Conservation (phyloP, 2,888 invertebrate species). For the Himalopsyche kuldschensis region DNA sequence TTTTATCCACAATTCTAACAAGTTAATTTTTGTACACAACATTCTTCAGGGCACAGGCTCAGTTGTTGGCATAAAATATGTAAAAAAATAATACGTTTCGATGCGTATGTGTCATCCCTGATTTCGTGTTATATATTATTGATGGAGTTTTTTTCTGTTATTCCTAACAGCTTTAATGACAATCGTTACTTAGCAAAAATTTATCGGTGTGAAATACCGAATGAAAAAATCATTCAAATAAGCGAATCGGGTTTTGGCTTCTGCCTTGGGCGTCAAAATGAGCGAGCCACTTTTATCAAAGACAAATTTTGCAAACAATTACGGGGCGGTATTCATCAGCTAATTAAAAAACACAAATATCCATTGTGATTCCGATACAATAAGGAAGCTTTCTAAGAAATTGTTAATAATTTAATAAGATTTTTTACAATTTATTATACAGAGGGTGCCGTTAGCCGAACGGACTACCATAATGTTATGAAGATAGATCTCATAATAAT, state of each 20-base stretch:
- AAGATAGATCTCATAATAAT: neutral
- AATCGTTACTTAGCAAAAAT: slow-evolving; percentile 40
- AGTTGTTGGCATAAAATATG: too few species aligned
- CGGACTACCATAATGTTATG: neutral
- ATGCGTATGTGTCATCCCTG: neutral
- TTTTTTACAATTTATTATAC: neutral
- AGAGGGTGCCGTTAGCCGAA: neutral
- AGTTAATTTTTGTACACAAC: too few species aligned
- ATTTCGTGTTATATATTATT: slow-evolving; percentile 10
- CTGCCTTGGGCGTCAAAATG: neutral
- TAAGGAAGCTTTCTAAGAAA: neutral
- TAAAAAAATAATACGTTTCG: neutral
- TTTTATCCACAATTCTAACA: too few species aligned
- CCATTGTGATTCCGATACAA: neutral
- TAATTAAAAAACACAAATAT: neutral
- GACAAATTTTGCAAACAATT: neutral
- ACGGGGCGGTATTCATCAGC: neutral
- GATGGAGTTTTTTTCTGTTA: slow-evolving; percentile 10
- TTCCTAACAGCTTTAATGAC: slow-evolving; percentile 30
- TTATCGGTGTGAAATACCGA: slow-evolving; percentile 28
- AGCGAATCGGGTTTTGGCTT: slow-evolving; percentile 9
- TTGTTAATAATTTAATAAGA: neutral
- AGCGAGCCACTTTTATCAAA: neutral
- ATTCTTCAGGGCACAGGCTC: too few species aligned
- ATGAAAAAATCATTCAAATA: slow-evolving; percentile 29